Conservation (phyloP, 2,797 vertebrate species). For the Odontamblyopus rebecca region DNA sequence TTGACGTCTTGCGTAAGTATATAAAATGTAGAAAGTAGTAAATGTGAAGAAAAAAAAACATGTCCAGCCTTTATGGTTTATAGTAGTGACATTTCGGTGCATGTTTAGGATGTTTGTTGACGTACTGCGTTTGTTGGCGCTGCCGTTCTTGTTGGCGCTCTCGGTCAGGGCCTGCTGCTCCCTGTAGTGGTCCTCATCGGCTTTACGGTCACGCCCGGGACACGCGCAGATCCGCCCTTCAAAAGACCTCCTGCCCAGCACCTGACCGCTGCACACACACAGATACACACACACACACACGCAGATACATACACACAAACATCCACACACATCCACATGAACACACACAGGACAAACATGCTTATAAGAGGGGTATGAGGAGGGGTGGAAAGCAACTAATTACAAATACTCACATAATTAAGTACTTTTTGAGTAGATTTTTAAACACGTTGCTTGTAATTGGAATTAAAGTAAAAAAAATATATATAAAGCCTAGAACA, state of each 20-base stretch:
- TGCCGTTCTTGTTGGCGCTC: constrained; percentile 85
- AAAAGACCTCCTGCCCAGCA: constrained; percentile 92
- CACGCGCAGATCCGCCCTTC: constrained; percentile 98
- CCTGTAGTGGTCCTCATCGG: constrained; percentile 94
- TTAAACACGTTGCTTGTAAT: too few relatives aligned
- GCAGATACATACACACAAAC: neutral
- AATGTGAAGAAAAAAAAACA: too few relatives aligned
- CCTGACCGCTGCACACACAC: constrained; percentile 84
- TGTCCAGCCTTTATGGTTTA: too few relatives aligned
- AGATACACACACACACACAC: neutral
- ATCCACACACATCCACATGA: neutral
- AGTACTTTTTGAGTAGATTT: too few relatives aligned
- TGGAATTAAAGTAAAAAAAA: too few relatives aligned
- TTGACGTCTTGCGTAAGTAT: too few relatives aligned
- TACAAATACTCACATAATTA: too few relatives aligned
- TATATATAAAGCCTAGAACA: too few relatives aligned
- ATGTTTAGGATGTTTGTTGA: constrained; percentile 5
- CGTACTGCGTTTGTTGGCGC: constrained; percentile 91
- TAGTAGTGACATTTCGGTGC: neutral
- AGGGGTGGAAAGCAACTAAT: too few relatives aligned
- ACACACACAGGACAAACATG: neutral
- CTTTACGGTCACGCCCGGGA: constrained; percentile 94
- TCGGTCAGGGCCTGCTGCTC: constrained; percentile 95
- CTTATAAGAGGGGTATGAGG: too few relatives aligned
- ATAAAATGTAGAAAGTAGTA: too few relatives aligned